phyloP scores from a whole-genome alignment of 2,888 invertebrate species.

The Amorpha juglandis region DNA sequence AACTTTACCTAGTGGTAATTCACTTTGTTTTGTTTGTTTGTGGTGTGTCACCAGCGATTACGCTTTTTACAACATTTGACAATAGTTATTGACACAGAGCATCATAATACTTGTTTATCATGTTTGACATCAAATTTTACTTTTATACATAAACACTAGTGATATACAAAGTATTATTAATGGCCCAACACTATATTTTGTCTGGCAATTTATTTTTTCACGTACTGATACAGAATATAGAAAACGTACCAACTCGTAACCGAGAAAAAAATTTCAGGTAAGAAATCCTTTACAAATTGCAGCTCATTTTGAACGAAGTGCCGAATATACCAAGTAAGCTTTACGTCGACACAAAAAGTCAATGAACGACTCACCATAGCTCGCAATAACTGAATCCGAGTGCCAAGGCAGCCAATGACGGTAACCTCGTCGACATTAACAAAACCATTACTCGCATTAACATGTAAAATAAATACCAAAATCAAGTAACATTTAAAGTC shows the following conservation, averaged over 20 bases:
- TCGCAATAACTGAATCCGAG: not conserved
- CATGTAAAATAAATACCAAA: conserved; percentile 16
- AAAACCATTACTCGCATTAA: conserved; percentile 2
- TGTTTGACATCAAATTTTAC: too few relatives aligned
- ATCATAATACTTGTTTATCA: too few relatives aligned
- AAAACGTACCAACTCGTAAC: too few relatives aligned
- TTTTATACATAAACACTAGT: too few relatives aligned
- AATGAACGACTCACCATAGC: not conserved
- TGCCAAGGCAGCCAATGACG: not conserved
- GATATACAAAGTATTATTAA: too few relatives aligned
- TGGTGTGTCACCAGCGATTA: not conserved
- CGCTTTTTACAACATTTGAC: not conserved
- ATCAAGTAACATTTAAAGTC: conserved; percentile 13
- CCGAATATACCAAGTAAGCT: not conserved
- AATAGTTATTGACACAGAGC: not conserved
- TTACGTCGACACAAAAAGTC: not conserved
- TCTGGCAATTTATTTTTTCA: not conserved
- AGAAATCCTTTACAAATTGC: not conserved
- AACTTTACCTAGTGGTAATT: not conserved
- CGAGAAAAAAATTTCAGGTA: not conserved
- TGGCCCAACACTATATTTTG: not conserved
- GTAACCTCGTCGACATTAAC: conserved; percentile 17
- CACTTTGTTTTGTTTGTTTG: too few relatives aligned
- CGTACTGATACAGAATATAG: not conserved
- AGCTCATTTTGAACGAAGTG: not conserved